phyloP scores from a whole-genome alignment of 2,797 vertebrate species.

The Eulemur rubriventer region DNA sequence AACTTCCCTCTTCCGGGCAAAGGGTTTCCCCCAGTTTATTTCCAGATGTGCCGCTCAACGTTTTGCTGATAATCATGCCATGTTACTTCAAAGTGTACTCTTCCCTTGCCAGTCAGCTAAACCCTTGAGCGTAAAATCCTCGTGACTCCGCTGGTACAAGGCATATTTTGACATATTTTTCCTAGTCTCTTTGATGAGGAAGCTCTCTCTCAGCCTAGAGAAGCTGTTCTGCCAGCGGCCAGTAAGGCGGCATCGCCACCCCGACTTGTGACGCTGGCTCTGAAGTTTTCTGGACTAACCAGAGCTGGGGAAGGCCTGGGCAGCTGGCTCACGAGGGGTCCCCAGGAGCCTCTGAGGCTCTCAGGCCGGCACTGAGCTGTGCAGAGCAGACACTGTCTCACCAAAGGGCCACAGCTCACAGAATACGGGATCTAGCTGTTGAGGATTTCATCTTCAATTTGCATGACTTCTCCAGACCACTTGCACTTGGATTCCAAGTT shows the following conservation, averaged over 20 bases:
- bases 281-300: accelerated
- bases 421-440: constrained; percentile 54
- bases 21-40: not conserved
- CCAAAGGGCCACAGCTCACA: constrained; percentile 59
- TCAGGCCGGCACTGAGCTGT: not conserved
- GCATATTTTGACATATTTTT: constrained; percentile 42
- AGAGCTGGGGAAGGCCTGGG: too few species aligned
- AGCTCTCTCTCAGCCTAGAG: constrained; percentile 39
- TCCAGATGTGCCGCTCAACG: not conserved
- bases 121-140: not conserved
- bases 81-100: not conserved
- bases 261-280: not conserved
- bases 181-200: constrained; percentile 23
- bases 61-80: not conserved
- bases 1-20: not conserved
- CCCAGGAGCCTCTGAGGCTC: constrained; percentile 64
- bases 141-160: constrained; percentile 14
- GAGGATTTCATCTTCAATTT: constrained; percentile 27
- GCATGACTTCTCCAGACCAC: not conserved
- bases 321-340: constrained; percentile 36
- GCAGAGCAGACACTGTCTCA: constrained; percentile 64
- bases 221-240: not conserved
- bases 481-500: constrained; percentile 9
- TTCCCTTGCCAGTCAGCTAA: not conserved
- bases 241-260: accelerated